Evolutionary conservation across 2,797 vertebrate species (phyloP), one percentile per base, ranked within the genome.

Genomic region (Aphelocoma californica): DNA sequence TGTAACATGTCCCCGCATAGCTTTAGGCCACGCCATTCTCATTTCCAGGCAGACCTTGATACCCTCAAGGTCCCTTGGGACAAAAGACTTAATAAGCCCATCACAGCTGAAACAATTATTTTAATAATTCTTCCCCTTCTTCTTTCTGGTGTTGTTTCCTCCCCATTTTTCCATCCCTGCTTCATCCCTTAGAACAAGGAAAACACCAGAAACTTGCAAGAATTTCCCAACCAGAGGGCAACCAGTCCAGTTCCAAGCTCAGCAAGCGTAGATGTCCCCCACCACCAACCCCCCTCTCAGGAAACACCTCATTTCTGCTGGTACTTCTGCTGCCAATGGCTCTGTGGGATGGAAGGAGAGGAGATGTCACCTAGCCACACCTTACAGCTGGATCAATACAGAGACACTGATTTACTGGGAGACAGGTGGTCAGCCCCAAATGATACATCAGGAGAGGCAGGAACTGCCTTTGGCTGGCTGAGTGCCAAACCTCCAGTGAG

Each of bases 1-100:
- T 26, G 20, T 40, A 36, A 54, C 26, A 24, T 1, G 0, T 57
- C 24, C 50, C n/a, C 0, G 0, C 31, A 45, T 5, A 73, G 21
- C n/a, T 57, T 81, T 69, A 58, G 60, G 26, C 20, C 64, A 14
- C 7, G 16, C 13, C 73, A 50, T 58, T 90, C 45, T 32, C 24
- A 50, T 64, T 77, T 77, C 65, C 72, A 62, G 38, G 50, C 40
- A 70, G 47, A 44, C 62, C n/a, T 5, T 71, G 51, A 44, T 34
- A 53, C 5, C 18, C 23, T 34, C 40, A 54, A 31, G 47, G 50
- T 50, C 32, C 38, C 42, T 66, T 44, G 28, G 32, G 42, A 72
- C 26, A 73, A 53, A 60, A 60, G 40, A 7, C 36, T 80, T 32
- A 50, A 61, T 54, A 61, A 67, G 31, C 6, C 20, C 12, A 50